Percentiles rank a stretch among this genome's conserved stretches.
Evolutionary conservation across 2,113 vertebrate genomes (phyloP).

Genomic region (Uropsilus gracilis): DNA sequence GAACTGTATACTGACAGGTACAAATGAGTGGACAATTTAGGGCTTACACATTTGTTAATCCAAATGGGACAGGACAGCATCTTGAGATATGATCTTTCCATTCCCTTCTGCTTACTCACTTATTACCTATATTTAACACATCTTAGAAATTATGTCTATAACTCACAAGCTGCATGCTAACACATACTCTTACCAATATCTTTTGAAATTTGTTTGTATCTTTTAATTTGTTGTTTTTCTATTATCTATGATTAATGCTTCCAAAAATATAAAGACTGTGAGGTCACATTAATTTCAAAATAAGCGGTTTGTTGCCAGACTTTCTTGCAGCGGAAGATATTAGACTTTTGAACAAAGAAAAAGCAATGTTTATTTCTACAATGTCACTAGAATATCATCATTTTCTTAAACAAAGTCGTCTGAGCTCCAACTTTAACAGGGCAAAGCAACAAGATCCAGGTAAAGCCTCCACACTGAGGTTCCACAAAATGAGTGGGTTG

Average conservation of each 20-base stretch:
- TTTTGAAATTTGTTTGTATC: neutral
- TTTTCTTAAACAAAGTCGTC: neutral
- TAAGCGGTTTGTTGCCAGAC: neutral
- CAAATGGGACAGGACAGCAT: neutral
- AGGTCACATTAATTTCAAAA: neutral
- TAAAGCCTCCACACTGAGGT: neutral
- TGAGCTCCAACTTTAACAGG: neutral
- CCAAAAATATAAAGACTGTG: neutral
- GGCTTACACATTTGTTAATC: neutral
- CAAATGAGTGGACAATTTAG: neutral
- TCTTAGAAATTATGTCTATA: neutral
- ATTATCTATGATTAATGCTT: neutral
- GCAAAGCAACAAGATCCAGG: neutral
- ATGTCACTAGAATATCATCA: neutral
- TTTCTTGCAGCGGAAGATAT: neutral
- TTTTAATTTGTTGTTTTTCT: neutral
- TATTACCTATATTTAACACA: neutral
- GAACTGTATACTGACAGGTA: neutral
- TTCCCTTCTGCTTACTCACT: neutral
- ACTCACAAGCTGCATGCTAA: neutral
- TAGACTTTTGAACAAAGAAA: neutral
- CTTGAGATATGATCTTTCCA: neutral
- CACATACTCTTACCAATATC: neutral
- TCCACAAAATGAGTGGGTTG: no score
- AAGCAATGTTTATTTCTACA: slow-evolving; percentile 1